phyloP scores from a whole-genome alignment of 2,113 vertebrate genomes.

The Henicopernis longicauda region DNA sequence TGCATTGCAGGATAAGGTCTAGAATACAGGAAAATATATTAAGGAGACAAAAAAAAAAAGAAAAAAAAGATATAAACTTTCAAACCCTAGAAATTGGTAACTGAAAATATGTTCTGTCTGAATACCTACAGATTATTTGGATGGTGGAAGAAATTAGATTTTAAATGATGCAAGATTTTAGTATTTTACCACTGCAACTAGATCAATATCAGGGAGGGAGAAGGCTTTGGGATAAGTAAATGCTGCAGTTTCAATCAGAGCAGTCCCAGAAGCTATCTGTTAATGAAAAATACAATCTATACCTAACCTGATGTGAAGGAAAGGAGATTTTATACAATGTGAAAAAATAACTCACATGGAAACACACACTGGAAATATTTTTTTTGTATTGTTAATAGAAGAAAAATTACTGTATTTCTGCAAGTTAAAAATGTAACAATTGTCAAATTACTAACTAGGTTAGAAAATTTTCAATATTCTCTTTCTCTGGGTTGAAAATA shows the following conservation, averaged over 20 bases:
- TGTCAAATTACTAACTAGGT: not conserved
- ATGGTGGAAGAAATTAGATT: not conserved
- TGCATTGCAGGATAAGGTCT: not conserved
- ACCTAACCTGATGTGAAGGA: not conserved
- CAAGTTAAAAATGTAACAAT: not conserved
- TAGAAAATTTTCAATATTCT: not conserved
- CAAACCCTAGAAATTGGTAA: not conserved
- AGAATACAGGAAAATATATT: not conserved
- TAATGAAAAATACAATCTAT: conserved; percentile 24
- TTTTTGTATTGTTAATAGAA: not conserved
- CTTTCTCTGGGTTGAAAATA: not conserved
- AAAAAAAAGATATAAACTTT: not conserved
- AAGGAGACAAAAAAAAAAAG: not conserved
- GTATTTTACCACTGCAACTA: not conserved
- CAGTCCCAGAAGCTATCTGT: conserved; percentile 8
- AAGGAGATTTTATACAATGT: not conserved
- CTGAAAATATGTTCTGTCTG: not conserved
- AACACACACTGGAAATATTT: not conserved
- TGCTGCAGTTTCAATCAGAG: conserved; percentile 10
- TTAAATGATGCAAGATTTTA: not conserved
- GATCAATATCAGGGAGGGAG: not conserved
- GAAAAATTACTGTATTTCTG: not conserved
- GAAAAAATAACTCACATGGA: not conserved
- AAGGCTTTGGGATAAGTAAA: not conserved
- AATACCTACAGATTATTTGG: not conserved